Conservation (phyloP, 2,797 vertebrate genomes). For the Muraenolepis orangiensis region DNA sequence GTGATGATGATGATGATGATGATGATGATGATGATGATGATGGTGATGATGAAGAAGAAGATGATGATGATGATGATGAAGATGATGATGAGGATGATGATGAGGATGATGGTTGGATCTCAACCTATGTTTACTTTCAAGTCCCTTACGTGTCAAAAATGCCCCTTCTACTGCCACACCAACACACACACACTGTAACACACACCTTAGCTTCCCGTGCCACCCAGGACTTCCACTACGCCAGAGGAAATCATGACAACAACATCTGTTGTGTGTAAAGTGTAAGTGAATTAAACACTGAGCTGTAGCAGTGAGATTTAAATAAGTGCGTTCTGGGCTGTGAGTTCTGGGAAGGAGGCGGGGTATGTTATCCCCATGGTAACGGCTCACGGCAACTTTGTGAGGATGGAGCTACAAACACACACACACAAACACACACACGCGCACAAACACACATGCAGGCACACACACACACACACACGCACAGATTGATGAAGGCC, state of each 20-base stretch:
- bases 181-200: background rate
- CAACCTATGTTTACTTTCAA: constrained; percentile 1
- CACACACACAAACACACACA: no score
- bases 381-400: background rate
- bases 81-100: no score
- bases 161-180: background rate
- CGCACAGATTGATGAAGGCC: no score
- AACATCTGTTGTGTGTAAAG: background rate
- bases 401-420: no score
- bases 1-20: background rate
- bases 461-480: no score
- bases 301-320: background rate
- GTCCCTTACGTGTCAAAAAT: background rate
- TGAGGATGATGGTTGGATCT: background rate
- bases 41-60: background rate
- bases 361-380: background rate
- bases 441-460: no score
- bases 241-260: background rate
- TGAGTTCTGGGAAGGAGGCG: background rate
- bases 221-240: background rate
- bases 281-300: background rate
- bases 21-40: background rate
- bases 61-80: background rate
- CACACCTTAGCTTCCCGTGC: background rate
- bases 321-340: background rate